Conservation (phyloP, 2,888 invertebrate genomes). For the Norana najaformis region DNA sequence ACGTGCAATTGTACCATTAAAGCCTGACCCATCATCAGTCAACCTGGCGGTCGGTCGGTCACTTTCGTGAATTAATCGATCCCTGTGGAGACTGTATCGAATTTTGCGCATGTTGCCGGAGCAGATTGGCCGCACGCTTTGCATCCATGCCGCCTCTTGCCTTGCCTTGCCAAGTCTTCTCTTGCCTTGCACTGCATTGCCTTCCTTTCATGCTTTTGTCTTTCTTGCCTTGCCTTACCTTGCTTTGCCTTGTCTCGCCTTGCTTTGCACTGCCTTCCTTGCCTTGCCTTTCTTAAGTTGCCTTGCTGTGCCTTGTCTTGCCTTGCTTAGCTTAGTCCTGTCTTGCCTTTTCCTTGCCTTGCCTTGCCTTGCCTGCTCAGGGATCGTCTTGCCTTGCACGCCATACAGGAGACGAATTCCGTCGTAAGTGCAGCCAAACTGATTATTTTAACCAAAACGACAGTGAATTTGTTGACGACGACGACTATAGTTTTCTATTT, state of each 20-base stretch:
- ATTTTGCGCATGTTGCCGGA: background rate
- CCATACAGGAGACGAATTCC: background rate
- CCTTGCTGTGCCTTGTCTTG: background rate
- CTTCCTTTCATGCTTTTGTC: too few species aligned
- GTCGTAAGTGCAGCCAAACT: background rate
- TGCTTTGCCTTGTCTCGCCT: background rate
- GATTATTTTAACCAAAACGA: background rate
- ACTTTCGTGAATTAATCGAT: slow-evolving; percentile 10
- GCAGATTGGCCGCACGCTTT: background rate
- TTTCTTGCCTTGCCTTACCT: background rate
- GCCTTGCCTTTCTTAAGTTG: background rate
- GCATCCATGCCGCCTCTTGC: background rate
- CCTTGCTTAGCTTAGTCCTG: background rate
- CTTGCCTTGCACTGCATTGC: background rate
- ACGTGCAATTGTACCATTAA: slow-evolving; percentile 7
- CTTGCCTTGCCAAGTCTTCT: too few species aligned
- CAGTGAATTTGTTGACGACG: background rate
- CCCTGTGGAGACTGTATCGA: background rate
- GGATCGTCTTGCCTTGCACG: background rate
- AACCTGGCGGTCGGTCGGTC: background rate
- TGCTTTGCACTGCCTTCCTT: background rate
- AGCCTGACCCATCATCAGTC: background rate
- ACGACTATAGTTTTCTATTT: too few species aligned
- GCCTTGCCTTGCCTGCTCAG: background rate
- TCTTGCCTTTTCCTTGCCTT: background rate